Base-by-base conservation (phyloP, 2,797 vertebrate genomes). In the Alcedo atthis region DNA sequence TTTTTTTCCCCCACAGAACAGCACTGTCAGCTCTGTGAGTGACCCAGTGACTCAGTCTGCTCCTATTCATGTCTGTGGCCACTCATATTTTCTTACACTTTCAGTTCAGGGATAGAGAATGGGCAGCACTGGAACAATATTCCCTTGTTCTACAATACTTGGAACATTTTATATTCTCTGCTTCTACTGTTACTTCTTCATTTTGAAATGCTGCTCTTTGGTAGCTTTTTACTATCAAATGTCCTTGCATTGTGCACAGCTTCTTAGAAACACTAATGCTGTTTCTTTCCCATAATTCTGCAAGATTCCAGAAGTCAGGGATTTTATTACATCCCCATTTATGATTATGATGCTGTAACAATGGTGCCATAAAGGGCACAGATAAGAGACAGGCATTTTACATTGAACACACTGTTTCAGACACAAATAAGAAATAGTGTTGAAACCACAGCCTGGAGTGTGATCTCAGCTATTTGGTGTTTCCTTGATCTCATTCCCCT, bases 321-420 rank as follows among this genome's bases (percentile, higher is more conserved):
- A 49, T 43, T 74, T 78, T 55, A 71, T 51, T 61, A 9, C 49
- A 53, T 33, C 12, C 17, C 32, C 51, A 43, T 49, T 76, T 78
- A 77, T 63, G 32, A 51, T 11, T 3, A 26, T 32, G 43, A 46
- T 89, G 26, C 55, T 66, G 55, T 67, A 77, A 80, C 12, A 61
- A 61, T 0, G 0, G 13, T 35, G 48, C 22, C 3, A 1, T 15
- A 76, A 4, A 37, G 35, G 28, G 67, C 87, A 57, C 1, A 0
- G 5, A 11, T 4, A 48, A 45, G 10, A 81, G 20, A 85, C 40
- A 73, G 45, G 49, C 16, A 37, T 87, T 70, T 64, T 57, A 87
- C 21, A 73, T n/a, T 15, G 21, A 79, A 30, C 9, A 1, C 33
- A 17, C 61, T 83, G 69, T 57, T 73, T 81, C 20, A 61, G 37